Evolutionary conservation across 2,797 vertebrate species (phyloP), one percentile per base, ranked within the genome.

Genomic region (Gymnopithys bicolor): DNA sequence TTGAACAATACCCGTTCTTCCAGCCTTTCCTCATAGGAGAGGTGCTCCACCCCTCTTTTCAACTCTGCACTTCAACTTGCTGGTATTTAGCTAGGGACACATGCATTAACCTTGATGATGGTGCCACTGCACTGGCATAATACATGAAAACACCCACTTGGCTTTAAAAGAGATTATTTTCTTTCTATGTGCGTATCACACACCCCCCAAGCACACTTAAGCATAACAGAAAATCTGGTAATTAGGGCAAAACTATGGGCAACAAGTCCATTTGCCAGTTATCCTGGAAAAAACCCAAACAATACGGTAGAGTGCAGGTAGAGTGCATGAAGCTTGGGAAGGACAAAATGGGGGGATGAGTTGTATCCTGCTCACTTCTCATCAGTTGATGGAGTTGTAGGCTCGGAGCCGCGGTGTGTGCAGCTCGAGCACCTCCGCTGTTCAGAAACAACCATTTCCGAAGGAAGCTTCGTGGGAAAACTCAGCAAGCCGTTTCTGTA

Each of bases 341-440:
- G 10, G 18, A 16, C 22, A 28, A n/a, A 35, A 52, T 0, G 21
- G 0, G 11, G 7, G 9, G 7, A 15, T 8, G 30, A 5, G 7
- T 4, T 11, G 7, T 32, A 51, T 7, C 11, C 43, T 23, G 33
- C 15, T 39, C 32, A 2, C 8, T 79, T 48, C 15, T 19, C 43
- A 19, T 5, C 7, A 10, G 32, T 6, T 59, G 25, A 33, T 16
- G 32, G 28, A 41, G 4, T 0, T 12, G 28, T 37, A 18, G 56
- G 41, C 11, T n/a, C 23, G 12, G 18, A 48, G 23, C 21, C 4
- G 3, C 32, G 7, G 37, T 27, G 11, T 2, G 19, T 11, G 24
- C 30, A 5, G 7, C 22, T 19, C 8, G 5, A 52, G 10, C 16
- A 39, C 23, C 18, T 13, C 21, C 19, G 21, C 55, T 16, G 6